Percentiles rank a stretch among this genome's conserved stretches.
phyloP scores from a whole-genome alignment of 2,888 invertebrate genomes.

The Carterocephalus palaemon region DNA sequence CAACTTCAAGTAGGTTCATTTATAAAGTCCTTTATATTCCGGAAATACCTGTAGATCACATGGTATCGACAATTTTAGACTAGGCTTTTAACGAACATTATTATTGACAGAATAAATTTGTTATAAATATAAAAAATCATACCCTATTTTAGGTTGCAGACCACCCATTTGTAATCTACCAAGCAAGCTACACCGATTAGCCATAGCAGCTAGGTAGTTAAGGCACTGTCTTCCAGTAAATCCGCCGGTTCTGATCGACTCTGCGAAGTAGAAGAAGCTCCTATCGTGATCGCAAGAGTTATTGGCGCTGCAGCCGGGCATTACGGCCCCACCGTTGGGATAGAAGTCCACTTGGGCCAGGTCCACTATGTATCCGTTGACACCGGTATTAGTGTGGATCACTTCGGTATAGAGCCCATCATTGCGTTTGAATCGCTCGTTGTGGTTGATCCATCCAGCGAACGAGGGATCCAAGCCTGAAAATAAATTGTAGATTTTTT shows the following conservation, averaged over 20 bases:
- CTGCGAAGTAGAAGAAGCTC: constrained; percentile 25
- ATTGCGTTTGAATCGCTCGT: constrained; percentile 32
- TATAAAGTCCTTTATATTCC: no score
- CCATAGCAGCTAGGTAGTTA: background rate
- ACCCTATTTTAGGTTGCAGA: background rate
- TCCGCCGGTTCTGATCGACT: constrained; percentile 4
- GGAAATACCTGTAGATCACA: no score
- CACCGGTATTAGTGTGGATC: constrained; percentile 34
- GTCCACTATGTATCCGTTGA: constrained; percentile 30
- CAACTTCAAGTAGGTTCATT: no score
- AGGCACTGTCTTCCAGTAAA: constrained; percentile 7
- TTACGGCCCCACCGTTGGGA: constrained; percentile 35
- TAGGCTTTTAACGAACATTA: no score
- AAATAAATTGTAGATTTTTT: no score
- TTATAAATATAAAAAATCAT: background rate
- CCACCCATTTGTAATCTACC: background rate
- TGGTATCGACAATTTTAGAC: no score
- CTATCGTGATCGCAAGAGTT: constrained; percentile 32
- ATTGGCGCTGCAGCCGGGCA: constrained; percentile 34
- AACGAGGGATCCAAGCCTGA: constrained; percentile 41
- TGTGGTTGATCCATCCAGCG: constrained; percentile 39
- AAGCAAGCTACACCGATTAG: background rate
- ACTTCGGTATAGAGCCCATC: constrained; percentile 42
- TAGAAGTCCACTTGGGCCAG: constrained; percentile 35
- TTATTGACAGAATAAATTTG: constrained; percentile 11